phyloP scores from a whole-genome alignment of 2,888 invertebrate species.

The Tortricodes alternella region DNA sequence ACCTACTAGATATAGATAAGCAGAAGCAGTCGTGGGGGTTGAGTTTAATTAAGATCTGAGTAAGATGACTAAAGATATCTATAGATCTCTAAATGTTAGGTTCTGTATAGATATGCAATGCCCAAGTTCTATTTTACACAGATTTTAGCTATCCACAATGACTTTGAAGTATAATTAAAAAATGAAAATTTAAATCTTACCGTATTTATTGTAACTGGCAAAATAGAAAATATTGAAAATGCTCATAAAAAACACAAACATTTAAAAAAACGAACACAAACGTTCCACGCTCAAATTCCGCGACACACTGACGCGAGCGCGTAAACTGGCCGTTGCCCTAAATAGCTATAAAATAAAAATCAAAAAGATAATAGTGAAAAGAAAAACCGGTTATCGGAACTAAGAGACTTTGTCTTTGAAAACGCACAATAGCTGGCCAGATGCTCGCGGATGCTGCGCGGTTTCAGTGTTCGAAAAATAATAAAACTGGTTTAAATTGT shows the following conservation, averaged over 20 bases:
- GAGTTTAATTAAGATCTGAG: constrained; percentile 28
- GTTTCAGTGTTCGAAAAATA: constrained; percentile 52
- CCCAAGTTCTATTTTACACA: background rate
- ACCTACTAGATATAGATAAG: background rate
- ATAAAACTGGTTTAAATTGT: constrained; percentile 70
- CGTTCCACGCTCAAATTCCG: constrained; percentile 46
- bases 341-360: constrained; percentile 54
- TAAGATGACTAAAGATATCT: constrained; percentile 5
- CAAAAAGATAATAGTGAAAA: constrained; percentile 46
- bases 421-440: constrained; percentile 70
- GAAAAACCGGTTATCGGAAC: constrained; percentile 64
- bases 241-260: constrained; percentile 36
- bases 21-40: constrained; percentile 10
- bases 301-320: constrained; percentile 29
- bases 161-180: background rate
- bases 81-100: background rate
- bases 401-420: constrained; percentile 68
- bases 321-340: constrained; percentile 68
- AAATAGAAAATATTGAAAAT: background rate
- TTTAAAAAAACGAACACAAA: constrained; percentile 34
- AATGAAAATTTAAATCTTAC: background rate
- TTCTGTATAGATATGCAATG: background rate
- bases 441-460: constrained; percentile 76
- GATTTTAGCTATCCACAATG: too few species aligned
- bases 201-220: constrained; percentile 1